These are phyloP conservation scores for Luidia sarsii DNA, from an alignment of 53 echinoderm and acorn worm genomes.

Conservation along the genomic window DNA sequence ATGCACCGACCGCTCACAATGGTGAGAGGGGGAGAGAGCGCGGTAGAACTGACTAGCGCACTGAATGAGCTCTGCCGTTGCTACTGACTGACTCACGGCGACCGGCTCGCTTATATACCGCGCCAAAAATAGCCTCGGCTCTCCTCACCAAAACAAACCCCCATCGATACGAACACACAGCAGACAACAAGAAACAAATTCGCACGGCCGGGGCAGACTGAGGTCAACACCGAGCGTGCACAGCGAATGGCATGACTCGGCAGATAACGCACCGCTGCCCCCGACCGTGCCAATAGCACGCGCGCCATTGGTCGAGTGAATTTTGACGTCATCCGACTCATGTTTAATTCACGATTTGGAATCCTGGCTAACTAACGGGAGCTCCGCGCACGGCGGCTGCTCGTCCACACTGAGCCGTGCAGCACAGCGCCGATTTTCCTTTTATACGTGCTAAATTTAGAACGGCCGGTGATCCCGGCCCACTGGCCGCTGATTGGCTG, in stretches of 20 bases:
- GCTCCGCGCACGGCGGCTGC: slow-evolving; percentile 22
- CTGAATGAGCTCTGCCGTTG: too few species aligned
- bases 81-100: slow-evolving; percentile 30
- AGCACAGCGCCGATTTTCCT: slow-evolving; percentile 11
- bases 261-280: slow-evolving; percentile 13
- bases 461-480: slow-evolving; percentile 22
- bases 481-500: slow-evolving; percentile 1
- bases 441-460: slow-evolving; percentile 65
- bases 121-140: slow-evolving; percentile 50
- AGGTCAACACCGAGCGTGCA: slow-evolving; percentile 29
- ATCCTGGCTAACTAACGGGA: too few species aligned
- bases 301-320: slow-evolving; percentile 49
- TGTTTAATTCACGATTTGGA: slow-evolving; percentile 52
- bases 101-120: slow-evolving; percentile 45
- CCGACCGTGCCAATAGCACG: slow-evolving; percentile 30
- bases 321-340: slow-evolving; percentile 37
- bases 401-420: slow-evolving; percentile 42
- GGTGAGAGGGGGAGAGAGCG: too few species aligned
- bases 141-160: slow-evolving; percentile 50
- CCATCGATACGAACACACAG: background rate
- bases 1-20: too few species aligned
- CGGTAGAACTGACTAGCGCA: too few species aligned
- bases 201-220: slow-evolving; percentile 18
- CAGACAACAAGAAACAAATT: slow-evolving; percentile 29
- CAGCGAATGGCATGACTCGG: slow-evolving; percentile 43